Evolutionary conservation across 92 coral and sea anemone species (phyloP).

Genomic region (Siderastrea siderea): DNA sequence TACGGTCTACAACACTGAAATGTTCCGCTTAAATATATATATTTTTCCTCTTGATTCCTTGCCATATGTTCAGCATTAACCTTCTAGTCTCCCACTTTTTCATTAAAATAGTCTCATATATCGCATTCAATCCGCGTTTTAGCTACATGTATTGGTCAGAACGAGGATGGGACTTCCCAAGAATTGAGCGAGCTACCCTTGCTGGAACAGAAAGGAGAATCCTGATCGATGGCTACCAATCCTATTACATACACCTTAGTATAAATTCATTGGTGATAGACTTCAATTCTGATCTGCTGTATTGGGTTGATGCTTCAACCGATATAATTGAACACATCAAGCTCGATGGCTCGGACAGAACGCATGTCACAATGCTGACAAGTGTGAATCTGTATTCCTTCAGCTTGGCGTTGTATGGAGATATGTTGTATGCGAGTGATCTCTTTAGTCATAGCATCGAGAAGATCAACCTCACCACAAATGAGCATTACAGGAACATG

Average conservation of each 20-base stretch:
- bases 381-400: constrained; percentile 49
- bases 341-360: constrained; percentile 71
- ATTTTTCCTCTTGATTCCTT: too few species aligned
- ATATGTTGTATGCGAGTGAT: constrained; percentile 80
- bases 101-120: background rate
- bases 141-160: constrained; percentile 83
- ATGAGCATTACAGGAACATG: constrained; percentile 31
- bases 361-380: constrained; percentile 23
- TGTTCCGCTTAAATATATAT: too few species aligned
- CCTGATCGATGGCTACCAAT: constrained; percentile 34
- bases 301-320: constrained; percentile 76
- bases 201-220: constrained; percentile 72
- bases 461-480: constrained; percentile 56
- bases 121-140: too few species aligned
- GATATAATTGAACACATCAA: constrained; percentile 64
- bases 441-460: constrained; percentile 53
- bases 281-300: constrained; percentile 62
- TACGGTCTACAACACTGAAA: too few species aligned
- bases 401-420: constrained; percentile 68
- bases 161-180: constrained; percentile 57
- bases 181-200: constrained; percentile 74
- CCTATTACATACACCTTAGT: background rate
- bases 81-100: background rate
- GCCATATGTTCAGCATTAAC: too few species aligned
- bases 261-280: constrained; percentile 76